These are phyloP conservation scores for Psilopogon haemacephalus DNA, from an alignment of 2,113 vertebrate genomes.

Conservation along the genomic window DNA sequence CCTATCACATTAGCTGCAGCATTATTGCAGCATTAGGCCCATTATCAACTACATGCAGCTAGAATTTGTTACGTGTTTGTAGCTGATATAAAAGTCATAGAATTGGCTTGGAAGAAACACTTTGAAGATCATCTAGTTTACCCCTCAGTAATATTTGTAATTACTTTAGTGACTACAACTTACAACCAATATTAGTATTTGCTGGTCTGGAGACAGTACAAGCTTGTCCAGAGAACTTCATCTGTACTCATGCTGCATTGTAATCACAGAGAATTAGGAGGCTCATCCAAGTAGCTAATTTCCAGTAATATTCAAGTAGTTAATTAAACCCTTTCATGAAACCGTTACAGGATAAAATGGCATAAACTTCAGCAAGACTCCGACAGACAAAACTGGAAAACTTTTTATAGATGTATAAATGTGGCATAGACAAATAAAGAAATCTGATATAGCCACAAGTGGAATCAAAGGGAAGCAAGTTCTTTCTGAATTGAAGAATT, in stretches of 20 bases:
- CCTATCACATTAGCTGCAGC: background rate
- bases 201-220: background rate
- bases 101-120: background rate
- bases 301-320: background rate
- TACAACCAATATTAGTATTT: background rate
- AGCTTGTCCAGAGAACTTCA: background rate
- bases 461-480: background rate
- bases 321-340: background rate
- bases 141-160: background rate
- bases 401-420: background rate
- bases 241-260: background rate
- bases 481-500: background rate
- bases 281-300: background rate
- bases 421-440: background rate
- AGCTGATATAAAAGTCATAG: background rate
- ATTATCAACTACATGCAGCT: background rate
- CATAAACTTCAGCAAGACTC: background rate
- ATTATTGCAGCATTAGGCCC: background rate
- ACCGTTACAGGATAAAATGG: background rate
- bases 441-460: background rate
- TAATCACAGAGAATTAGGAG: background rate
- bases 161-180: background rate
- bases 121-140: background rate
- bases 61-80: background rate
- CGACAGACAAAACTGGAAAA: background rate